These are phyloP conservation scores for Tenthredo amoena DNA, from an alignment of 2,888 invertebrate species.

Conservation along the genomic window DNA sequence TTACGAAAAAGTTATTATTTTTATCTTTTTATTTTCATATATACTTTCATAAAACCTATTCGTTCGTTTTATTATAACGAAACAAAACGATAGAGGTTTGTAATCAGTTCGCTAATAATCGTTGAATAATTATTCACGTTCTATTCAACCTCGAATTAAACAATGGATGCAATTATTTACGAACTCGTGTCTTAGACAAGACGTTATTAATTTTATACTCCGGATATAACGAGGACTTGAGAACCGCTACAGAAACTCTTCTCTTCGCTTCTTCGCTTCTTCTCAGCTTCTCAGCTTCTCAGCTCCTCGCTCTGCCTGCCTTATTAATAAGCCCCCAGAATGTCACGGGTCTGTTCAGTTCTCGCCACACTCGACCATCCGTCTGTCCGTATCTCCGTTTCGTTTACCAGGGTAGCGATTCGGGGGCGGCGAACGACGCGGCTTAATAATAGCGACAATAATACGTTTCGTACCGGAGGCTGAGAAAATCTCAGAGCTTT, in stretches of 20 bases:
- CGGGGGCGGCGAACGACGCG: conserved; percentile 32
- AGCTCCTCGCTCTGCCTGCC: background rate
- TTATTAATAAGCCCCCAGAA: conserved; percentile 67
- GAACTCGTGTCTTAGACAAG: background rate
- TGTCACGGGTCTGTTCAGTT: conserved; percentile 58
- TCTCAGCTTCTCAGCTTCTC: background rate
- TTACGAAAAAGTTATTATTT: conserved; percentile 8
- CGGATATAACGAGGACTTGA: background rate
- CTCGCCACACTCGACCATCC: conserved; percentile 51
- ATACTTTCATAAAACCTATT: background rate
- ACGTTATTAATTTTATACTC: background rate
- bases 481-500: background rate
- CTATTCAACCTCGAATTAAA: background rate
- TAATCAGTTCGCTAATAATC: conserved; percentile 7
- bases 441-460: conserved; percentile 50
- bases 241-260: conserved; percentile 5
- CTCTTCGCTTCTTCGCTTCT: background rate
- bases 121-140: background rate
- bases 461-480: conserved; percentile 24
- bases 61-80: background rate
- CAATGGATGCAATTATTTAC: background rate
- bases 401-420: conserved; percentile 5
- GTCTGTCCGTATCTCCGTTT: conserved; percentile 31
- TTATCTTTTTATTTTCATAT: background rate
- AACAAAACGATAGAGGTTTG: background rate